Base-by-base conservation (phyloP, 2,888 invertebrate genomes). In the Salticus scenicus region DNA sequence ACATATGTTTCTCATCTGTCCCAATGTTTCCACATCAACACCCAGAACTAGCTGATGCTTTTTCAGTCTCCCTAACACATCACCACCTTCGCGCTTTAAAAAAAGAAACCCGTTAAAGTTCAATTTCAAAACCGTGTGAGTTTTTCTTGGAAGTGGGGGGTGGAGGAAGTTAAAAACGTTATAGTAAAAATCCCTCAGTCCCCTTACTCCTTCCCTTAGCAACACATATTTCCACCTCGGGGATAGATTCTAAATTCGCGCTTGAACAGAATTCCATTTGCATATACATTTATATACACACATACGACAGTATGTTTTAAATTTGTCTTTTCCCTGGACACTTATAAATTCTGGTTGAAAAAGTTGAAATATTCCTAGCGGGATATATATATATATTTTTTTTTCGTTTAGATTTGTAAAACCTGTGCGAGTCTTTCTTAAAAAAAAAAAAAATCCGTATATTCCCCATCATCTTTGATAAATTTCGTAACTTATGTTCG, bases 341-440 rank as follows among this genome's bases (percentile, higher is more conserved):
- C 77, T 57, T 84, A 84, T 84, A 84, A 84, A 84, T 84, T 84
- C 83, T 77, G 83, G 83, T 84, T 84, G 83, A 84, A 84, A n/a
- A 84, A 77, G 77, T 77, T 66, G 77, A 66, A 77, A 84, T 37
- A 84, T 77, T 77, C 83, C 77, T 82, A 51, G 67, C 67, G 67
- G 77, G 83, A n/a, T n/a, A n/a, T n/a, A n/a, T n/a, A n/a, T n/a
- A n/a, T n/a, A n/a, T 71, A 77, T 77, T 84, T 84, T 84, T 72
- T 84, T 24, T 47, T 2, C 42, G 2, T 47, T 47, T 47, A 47
- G 7, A 12, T 47, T 83, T 77, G 69, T 77, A 77, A 84, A 77
- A 72, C 77, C 83, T 73, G 51, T 51, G 72, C 63, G 67, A 77
- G 77, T 73, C 67, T 77, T 76, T 73, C 41, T 47, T n/a, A n/a